Evolutionary conservation across 2,888 invertebrate species (phyloP).

Genomic region (Tetrapedia diversipes): DNA sequence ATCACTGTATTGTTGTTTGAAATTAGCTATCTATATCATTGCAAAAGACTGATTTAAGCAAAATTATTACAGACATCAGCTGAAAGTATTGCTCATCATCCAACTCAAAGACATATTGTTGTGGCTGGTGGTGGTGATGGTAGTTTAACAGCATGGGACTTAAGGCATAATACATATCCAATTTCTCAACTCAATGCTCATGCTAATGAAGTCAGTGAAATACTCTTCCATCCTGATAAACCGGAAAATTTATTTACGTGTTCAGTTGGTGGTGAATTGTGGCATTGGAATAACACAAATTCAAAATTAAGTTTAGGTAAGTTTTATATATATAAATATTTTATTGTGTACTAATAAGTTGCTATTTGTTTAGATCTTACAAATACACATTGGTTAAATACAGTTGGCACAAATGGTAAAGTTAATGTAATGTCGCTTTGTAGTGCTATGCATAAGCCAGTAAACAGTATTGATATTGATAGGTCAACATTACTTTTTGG

Average conservation of each 20-base stretch:
- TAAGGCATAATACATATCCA: slow-evolving; percentile 92
- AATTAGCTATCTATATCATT: not conserved
- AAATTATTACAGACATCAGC: slow-evolving; percentile 85
- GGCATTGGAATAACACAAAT: slow-evolving; percentile 90
- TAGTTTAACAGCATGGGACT: slow-evolving; percentile 94
- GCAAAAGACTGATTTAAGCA: not conserved
- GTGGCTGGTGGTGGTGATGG: slow-evolving; percentile 95
- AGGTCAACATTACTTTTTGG: slow-evolving; percentile 91
- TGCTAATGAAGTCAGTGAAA: slow-evolving; percentile 90
- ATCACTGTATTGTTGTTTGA: not conserved
- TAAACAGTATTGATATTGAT: slow-evolving; percentile 92
- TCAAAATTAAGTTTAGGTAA: slow-evolving; percentile 78
- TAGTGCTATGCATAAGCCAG: slow-evolving; percentile 89
- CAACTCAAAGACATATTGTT: slow-evolving; percentile 93
- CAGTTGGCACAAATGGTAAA: slow-evolving; percentile 83
- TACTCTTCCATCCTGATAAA: slow-evolving; percentile 93
- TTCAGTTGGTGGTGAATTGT: slow-evolving; percentile 92
- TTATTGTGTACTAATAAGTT: slow-evolving; percentile 5
- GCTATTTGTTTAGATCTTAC: slow-evolving; percentile 71
- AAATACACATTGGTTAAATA: slow-evolving; percentile 84
- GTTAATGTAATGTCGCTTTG: slow-evolving; percentile 90
- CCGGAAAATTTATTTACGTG: slow-evolving; percentile 93
- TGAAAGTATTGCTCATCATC: slow-evolving; percentile 91
- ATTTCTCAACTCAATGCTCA: slow-evolving; percentile 92
- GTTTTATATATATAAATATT: slow-evolving; percentile 4